Conservation (phyloP, 2,113 vertebrate species). For the Petaurus breviceps region DNA sequence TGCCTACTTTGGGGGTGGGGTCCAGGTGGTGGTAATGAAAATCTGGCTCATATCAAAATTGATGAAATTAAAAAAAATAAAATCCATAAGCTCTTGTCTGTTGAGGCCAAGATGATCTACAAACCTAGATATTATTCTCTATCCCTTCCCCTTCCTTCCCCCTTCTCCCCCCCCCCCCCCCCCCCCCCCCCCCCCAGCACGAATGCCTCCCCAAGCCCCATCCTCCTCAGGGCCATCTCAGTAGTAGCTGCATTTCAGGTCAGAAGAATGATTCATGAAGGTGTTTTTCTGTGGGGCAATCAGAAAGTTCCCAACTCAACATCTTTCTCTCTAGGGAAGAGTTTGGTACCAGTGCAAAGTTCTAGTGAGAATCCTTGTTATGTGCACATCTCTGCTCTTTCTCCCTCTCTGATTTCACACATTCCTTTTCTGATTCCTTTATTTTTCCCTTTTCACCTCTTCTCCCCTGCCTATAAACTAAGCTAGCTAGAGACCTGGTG, state of each 20-base stretch:
- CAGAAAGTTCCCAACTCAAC: background rate
- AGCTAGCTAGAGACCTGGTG: background rate
- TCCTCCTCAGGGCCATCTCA: background rate
- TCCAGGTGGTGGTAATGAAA: background rate
- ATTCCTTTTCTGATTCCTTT: background rate
- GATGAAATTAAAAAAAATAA: background rate
- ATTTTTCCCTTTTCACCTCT: background rate
- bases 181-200: too few relatives aligned
- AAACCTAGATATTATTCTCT: background rate
- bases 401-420: background rate
- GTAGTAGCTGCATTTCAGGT: background rate
- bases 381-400: background rate
- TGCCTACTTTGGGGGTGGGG: background rate
- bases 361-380: background rate
- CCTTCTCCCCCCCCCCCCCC: too few relatives aligned
- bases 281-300: background rate
- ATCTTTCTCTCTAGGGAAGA: background rate
- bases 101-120: background rate
- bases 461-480: background rate
- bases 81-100: background rate
- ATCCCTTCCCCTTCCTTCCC: too few relatives aligned
- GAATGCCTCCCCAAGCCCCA: too few relatives aligned
- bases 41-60: background rate
- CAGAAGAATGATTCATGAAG: background rate
- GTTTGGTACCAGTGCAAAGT: background rate